phyloP scores from a whole-genome alignment of 37 sponge, comb jelly and placozoan genomes.

The Agelas oroides region DNA sequence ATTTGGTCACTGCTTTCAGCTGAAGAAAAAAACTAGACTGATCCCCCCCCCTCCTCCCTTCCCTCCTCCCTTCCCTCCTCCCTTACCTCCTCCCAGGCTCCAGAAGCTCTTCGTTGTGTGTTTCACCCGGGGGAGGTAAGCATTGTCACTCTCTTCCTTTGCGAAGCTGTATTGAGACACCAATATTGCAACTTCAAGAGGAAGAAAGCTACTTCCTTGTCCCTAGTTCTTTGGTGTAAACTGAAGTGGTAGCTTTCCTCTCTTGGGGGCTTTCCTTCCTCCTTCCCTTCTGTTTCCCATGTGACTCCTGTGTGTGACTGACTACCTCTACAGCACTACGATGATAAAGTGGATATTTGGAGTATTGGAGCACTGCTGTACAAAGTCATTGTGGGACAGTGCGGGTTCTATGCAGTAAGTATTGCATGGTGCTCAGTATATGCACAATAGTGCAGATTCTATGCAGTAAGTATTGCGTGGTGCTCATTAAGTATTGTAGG shows the following conservation, averaged over 20 bases:
- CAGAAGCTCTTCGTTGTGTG: constrained; percentile 92
- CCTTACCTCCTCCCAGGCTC: constrained; percentile 71
- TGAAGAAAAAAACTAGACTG: no score
- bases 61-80: background rate
- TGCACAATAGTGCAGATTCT: constrained; percentile 92
- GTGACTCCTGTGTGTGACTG: background rate
- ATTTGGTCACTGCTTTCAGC: no score
- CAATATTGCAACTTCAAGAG: no score
- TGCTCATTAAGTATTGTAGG: no score
- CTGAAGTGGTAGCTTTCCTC: no score
- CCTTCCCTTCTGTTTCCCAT: background rate
- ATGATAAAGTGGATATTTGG: constrained; percentile 96
- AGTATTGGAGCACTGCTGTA: constrained; percentile 93
- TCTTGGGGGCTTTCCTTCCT: background rate
- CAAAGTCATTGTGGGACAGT: constrained; percentile 86
- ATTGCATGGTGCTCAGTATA: no score
- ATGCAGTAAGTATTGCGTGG: constrained; percentile 79
- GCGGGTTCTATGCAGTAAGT: constrained; percentile 96
- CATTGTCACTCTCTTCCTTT: background rate
- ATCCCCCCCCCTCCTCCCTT: no score
- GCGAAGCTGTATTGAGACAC: no score
- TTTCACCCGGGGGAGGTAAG: constrained; percentile 86
- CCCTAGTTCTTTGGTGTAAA: no score
- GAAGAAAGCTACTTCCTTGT: no score
- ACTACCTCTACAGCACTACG: constrained; percentile 84